Evolutionary conservation across 2,888 invertebrate genomes (phyloP).

Genomic region (Chymomyza fuscimana): DNA sequence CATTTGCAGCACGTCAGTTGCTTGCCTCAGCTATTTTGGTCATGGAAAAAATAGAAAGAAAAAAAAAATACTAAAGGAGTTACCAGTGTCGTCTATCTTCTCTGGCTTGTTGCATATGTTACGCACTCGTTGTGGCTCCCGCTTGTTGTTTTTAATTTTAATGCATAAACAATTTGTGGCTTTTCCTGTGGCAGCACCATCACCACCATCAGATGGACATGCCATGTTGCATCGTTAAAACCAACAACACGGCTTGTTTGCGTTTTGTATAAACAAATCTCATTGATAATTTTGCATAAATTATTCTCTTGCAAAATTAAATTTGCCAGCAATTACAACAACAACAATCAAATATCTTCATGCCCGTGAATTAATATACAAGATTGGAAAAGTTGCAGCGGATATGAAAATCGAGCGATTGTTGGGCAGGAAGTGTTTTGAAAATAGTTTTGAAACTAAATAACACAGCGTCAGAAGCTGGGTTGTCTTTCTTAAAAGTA

Average conservation of each 20-base stretch:
- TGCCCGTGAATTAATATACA: background rate
- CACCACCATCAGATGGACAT: background rate
- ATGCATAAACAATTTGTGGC: slow-evolving; percentile 59
- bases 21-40: slow-evolving; percentile 42
- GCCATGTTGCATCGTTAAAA: slow-evolving; percentile 28
- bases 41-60: slow-evolving; percentile 20
- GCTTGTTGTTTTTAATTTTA: slow-evolving; percentile 10
- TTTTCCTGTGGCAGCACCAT: slow-evolving; percentile 50
- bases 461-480: too few relatives aligned
- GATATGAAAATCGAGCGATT: background rate
- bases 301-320: slow-evolving; percentile 30
- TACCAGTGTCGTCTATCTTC: slow-evolving; percentile 14
- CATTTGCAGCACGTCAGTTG: slow-evolving; percentile 44
- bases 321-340: slow-evolving; percentile 8
- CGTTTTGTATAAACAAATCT: slow-evolving; percentile 62
- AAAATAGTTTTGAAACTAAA: background rate
- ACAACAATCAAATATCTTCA: background rate
- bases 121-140: slow-evolving; percentile 36
- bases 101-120: slow-evolving; percentile 10
- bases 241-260: slow-evolving; percentile 29
- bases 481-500: too few relatives aligned
- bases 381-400: background rate
- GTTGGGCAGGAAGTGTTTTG: background rate
- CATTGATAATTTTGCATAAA: slow-evolving; percentile 63
- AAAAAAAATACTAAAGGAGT: background rate